phyloP scores from a whole-genome alignment of 1,140 invertebrate genomes.

The Ceratina australensis region DNA sequence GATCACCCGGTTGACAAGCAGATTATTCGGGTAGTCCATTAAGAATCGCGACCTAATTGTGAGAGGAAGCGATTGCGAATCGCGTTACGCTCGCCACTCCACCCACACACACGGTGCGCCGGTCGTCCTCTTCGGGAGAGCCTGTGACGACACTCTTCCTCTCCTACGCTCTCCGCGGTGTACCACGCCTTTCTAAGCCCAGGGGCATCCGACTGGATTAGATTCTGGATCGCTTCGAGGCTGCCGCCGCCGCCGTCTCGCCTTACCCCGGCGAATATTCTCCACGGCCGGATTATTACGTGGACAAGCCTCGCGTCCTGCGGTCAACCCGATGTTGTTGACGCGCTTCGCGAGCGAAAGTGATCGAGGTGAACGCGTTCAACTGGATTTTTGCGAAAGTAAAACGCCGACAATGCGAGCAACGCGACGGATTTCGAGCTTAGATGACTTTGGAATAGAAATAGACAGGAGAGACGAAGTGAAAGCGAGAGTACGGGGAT shows the following conservation, averaged over 20 bases:
- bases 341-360: constrained; percentile 24
- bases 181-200: constrained; percentile 70
- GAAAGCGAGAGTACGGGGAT: too few species aligned
- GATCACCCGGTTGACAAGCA: constrained; percentile 10
- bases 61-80: constrained; percentile 2
- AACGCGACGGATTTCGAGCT: too few species aligned
- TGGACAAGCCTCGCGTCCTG: constrained; percentile 16
- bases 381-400: constrained; percentile 38
- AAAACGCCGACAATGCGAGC: not conserved
- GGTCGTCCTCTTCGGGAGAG: constrained; percentile 41
- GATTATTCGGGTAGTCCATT: constrained; percentile 49
- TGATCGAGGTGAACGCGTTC: constrained; percentile 23
- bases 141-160: constrained; percentile 61
- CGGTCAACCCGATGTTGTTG: constrained; percentile 9
- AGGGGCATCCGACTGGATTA: constrained; percentile 67
- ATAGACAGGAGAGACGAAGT: too few species aligned
- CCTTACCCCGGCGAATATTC: constrained; percentile 50
- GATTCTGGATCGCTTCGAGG: constrained; percentile 65
- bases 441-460: too few species aligned
- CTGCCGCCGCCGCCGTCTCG: constrained; percentile 31
- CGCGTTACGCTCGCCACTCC: not conserved
- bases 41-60: constrained; percentile 54
- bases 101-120: constrained; percentile 32
- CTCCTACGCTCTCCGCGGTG: constrained; percentile 52
- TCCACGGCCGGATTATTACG: constrained; percentile 24